These are phyloP conservation scores for Belonocnema kinseyi DNA, from an alignment of 1,140 invertebrate species.

Conservation along the genomic window DNA sequence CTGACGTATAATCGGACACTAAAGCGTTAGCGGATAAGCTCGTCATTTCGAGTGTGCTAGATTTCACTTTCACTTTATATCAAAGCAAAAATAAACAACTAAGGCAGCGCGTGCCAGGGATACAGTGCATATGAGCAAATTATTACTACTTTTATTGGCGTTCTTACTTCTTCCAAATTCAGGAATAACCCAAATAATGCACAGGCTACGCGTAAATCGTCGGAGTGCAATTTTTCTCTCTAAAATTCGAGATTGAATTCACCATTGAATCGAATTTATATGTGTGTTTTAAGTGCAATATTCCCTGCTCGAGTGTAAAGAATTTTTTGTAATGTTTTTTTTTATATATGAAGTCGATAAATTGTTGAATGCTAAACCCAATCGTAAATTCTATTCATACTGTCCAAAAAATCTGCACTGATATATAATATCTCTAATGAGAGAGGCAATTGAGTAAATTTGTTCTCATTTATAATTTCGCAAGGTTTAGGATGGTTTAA, in stretches of 20 bases:
- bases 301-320: background rate
- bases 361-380: background rate
- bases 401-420: too few relatives aligned
- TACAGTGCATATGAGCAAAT: background rate
- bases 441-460: background rate
- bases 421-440: too few relatives aligned
- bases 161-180: background rate
- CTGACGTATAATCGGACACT: constrained; percentile 3
- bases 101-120: background rate
- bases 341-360: background rate
- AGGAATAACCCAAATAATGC: background rate
- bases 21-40: constrained; percentile 24
- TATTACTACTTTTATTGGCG: background rate
- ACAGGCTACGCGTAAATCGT: background rate
- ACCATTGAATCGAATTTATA: constrained; percentile 2
- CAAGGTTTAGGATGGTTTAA: background rate
- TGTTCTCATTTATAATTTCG: background rate
- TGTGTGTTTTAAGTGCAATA: constrained; percentile 17
- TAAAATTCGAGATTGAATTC: constrained; percentile 28
- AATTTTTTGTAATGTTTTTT: background rate
- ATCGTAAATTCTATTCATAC: constrained; percentile 4
- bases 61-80: constrained; percentile 21
- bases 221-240: background rate
- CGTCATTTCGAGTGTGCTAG: constrained; percentile 8
- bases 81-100: constrained; percentile 16